A percentile compares a stretch with the other conserved stretches of the same genome.
Evolutionary conservation across 2,113 vertebrate genomes (phyloP).

Genomic region (Mobula birostris): DNA sequence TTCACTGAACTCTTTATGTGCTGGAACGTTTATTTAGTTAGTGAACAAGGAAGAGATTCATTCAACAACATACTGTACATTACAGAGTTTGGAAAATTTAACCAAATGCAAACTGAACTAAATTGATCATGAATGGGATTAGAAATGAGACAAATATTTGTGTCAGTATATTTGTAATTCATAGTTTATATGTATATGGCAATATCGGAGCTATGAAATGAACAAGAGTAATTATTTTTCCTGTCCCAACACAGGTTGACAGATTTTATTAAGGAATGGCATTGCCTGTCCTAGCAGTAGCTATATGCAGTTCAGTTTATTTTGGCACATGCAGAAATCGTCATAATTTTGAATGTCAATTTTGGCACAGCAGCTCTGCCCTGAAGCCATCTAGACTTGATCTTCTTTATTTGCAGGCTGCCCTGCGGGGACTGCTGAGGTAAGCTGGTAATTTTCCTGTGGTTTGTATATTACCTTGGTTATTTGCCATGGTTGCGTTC

Average conservation of each 20-base stretch:
- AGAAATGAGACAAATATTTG: background rate
- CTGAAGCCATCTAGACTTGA: constrained; percentile 54
- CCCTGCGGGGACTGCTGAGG: constrained; percentile 61
- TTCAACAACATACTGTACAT: too few species aligned
- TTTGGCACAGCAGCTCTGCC: constrained; percentile 52
- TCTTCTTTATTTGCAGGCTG: constrained; percentile 60
- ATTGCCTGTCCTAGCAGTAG: constrained; percentile 59
- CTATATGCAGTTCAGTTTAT: constrained; percentile 63
- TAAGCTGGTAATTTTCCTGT: constrained; percentile 45
- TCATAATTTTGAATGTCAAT: constrained; percentile 54
- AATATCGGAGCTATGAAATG: background rate
- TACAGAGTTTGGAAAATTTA: background rate
- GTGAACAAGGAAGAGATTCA: background rate
- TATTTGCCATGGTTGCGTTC: background rate
- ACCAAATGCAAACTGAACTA: background rate
- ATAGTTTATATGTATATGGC: background rate
- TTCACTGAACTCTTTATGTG: background rate
- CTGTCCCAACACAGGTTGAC: constrained; percentile 48
- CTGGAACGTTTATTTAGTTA: background rate
- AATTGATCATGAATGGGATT: background rate
- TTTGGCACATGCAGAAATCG: constrained; percentile 68
- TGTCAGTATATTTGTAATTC: background rate
- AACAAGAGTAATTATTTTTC: too few species aligned
- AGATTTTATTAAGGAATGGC: constrained; percentile 75
- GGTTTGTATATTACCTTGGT: background rate